Evolutionary conservation across 2,888 invertebrate genomes (phyloP).

Genomic region (Anthoptus insignis): DNA sequence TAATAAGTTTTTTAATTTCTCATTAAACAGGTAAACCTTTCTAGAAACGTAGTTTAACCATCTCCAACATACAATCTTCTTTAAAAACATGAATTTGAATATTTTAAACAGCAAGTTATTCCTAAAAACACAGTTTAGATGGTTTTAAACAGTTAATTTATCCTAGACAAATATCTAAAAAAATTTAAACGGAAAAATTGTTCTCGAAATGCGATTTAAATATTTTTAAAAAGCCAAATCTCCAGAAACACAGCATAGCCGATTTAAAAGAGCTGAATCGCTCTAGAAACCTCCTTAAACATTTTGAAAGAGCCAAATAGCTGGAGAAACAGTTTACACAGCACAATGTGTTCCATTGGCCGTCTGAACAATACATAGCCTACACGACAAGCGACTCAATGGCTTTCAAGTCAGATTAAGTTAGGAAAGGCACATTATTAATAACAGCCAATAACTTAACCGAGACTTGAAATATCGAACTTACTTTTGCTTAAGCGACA

Average conservation of each 20-base stretch:
- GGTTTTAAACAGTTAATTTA: no score
- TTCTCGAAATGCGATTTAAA: no score
- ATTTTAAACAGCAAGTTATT: no score
- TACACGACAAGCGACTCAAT: constrained; percentile 78
- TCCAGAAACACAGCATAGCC: constrained; percentile 15
- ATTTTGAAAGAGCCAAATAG: constrained; percentile 15
- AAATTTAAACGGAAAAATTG: no score
- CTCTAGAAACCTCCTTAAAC: constrained; percentile 17
- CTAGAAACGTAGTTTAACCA: no score
- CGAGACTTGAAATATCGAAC: constrained; percentile 82
- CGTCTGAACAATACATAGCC: constrained; percentile 74
- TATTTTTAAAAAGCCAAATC: constrained; percentile 10
- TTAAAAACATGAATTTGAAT: no score
- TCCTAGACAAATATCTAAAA: no score
- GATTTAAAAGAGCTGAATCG: constrained; percentile 12
- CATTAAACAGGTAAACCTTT: no score
- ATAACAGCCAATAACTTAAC: constrained; percentile 84
- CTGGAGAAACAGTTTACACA: constrained; percentile 28
- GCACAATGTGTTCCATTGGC: constrained; percentile 66
- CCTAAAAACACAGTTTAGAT: no score
- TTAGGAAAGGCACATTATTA: constrained; percentile 83
- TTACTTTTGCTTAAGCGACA: constrained; percentile 84
- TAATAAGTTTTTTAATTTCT: no score
- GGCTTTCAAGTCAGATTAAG: constrained; percentile 85
- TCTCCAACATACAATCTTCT: no score